These are phyloP conservation scores for Drosophila baimaii DNA, from an alignment of 1,140 invertebrate genomes.

Conservation along the genomic window DNA sequence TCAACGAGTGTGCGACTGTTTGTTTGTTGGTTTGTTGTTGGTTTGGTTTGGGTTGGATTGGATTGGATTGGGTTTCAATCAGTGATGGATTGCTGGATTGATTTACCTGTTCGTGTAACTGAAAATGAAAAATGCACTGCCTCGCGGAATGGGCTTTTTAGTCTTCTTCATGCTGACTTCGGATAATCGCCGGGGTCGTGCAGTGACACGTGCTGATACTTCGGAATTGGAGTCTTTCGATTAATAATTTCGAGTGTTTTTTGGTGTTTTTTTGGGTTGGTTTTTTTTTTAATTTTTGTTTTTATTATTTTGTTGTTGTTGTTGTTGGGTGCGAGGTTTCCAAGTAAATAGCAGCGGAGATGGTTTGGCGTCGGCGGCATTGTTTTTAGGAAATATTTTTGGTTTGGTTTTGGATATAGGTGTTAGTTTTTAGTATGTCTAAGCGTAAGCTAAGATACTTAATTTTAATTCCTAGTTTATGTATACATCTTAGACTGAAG, in stretches of 20 bases:
- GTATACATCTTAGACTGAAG: slow-evolving; percentile 29
- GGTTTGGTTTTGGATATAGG: slow-evolving; percentile 47
- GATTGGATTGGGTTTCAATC: slow-evolving; percentile 26
- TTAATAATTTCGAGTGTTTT: slow-evolving; percentile 67
- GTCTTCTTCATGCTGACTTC: slow-evolving; percentile 94
- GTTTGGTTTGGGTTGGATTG: background rate
- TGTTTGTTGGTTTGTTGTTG: slow-evolving; percentile 16
- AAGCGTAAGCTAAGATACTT: slow-evolving; percentile 55
- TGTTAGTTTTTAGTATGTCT: slow-evolving; percentile 55
- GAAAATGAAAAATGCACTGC: slow-evolving; percentile 98
- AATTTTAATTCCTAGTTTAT: slow-evolving; percentile 13
- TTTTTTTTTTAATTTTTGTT: no score
- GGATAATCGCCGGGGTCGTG: slow-evolving; percentile 94
- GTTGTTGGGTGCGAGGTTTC: slow-evolving; percentile 34
- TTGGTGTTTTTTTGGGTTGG: slow-evolving; percentile 26
- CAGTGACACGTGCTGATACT: slow-evolving; percentile 85
- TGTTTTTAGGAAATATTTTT: slow-evolving; percentile 57
- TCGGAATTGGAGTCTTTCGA: slow-evolving; percentile 80
- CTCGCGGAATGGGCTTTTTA: slow-evolving; percentile 97
- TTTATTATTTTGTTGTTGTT: no score
- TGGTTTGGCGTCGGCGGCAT: slow-evolving; percentile 67
- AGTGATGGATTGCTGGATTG: slow-evolving; percentile 85
- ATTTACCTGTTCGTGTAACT: slow-evolving; percentile 95
- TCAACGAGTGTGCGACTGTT: slow-evolving; percentile 30
- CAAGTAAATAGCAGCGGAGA: slow-evolving; percentile 31